These are phyloP conservation scores for Synanthedon andrenaeformis DNA, from an alignment of 2,888 invertebrate species.

Conservation along the genomic window DNA sequence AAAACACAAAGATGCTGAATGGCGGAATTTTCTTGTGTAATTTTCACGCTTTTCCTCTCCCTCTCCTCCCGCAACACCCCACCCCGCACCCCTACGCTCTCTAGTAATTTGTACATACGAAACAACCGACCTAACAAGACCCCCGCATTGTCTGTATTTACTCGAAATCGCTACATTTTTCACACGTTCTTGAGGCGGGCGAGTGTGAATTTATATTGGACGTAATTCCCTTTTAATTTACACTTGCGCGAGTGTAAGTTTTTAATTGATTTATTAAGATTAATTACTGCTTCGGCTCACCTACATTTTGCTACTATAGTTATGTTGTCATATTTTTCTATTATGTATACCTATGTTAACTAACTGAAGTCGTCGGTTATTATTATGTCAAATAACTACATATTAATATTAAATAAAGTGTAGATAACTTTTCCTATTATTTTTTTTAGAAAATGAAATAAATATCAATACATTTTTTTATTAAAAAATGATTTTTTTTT, in stretches of 20 bases:
- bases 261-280: slow-evolving; percentile 33
- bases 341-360: too few species aligned
- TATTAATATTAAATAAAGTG: too few species aligned
- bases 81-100: slow-evolving; percentile 11
- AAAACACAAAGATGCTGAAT: slow-evolving; percentile 70
- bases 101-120: slow-evolving; percentile 24
- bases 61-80: slow-evolving; percentile 9
- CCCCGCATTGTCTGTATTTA: slow-evolving; percentile 7
- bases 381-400: too few species aligned
- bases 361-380: too few species aligned
- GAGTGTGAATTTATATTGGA: slow-evolving; percentile 16
- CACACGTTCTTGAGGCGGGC: slow-evolving; percentile 9
- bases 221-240: slow-evolving; percentile 23
- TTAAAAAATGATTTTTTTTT: too few species aligned
- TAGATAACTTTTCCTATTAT: too few species aligned
- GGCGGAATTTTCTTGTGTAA: slow-evolving; percentile 69
- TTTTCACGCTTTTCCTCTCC: slow-evolving; percentile 62
- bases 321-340: too few species aligned
- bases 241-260: slow-evolving; percentile 31
- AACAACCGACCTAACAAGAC: slow-evolving; percentile 19
- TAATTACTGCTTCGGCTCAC: not conserved
- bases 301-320: too few species aligned
- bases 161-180: slow-evolving; percentile 2
- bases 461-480: too few species aligned
- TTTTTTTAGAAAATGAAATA: too few species aligned